Evolutionary conservation across 1,140 invertebrate species (phyloP).

Genomic region (Drosophila nasuta): DNA sequence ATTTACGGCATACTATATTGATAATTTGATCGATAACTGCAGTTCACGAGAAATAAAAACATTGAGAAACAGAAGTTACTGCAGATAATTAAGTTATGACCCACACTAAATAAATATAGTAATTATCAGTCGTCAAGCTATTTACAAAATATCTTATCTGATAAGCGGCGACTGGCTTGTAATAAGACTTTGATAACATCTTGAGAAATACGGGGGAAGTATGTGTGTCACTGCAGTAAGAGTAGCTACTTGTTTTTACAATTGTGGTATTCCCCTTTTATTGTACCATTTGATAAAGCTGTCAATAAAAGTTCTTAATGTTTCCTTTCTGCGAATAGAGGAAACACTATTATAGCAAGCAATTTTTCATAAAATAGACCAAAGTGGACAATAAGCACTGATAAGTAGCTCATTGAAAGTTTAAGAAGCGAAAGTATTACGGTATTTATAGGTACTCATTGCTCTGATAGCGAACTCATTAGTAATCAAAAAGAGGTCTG

Average conservation of each 20-base stretch:
- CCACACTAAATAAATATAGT: constrained; percentile 4
- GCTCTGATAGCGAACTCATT: constrained; percentile 27
- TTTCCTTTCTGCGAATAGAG: not conserved
- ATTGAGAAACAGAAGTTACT: not conserved
- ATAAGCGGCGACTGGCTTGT: constrained; percentile 13
- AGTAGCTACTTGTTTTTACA: not conserved
- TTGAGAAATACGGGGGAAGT: not conserved
- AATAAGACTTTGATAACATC: constrained; percentile 8
- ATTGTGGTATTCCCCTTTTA: constrained; percentile 1
- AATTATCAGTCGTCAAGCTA: constrained; percentile 6
- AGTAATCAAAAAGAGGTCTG: not conserved
- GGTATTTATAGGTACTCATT: constrained; percentile 10
- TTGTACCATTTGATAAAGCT: too few species aligned
- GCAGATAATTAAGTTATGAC: constrained; percentile 1
- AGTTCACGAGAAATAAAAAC: not conserved
- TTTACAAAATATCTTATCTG: constrained; percentile 19
- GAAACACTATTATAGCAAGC: not conserved
- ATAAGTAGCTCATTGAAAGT: constrained; percentile 18
- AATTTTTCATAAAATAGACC: not conserved
- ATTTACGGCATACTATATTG: not conserved
- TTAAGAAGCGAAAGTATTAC: constrained; percentile 20
- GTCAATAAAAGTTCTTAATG: too few species aligned
- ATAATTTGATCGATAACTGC: not conserved
- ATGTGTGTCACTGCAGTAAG: constrained; percentile 4
- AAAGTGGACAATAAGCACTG: constrained; percentile 5